Conservation (phyloP, 2,797 vertebrate species). For the Chromis chromis region DNA sequence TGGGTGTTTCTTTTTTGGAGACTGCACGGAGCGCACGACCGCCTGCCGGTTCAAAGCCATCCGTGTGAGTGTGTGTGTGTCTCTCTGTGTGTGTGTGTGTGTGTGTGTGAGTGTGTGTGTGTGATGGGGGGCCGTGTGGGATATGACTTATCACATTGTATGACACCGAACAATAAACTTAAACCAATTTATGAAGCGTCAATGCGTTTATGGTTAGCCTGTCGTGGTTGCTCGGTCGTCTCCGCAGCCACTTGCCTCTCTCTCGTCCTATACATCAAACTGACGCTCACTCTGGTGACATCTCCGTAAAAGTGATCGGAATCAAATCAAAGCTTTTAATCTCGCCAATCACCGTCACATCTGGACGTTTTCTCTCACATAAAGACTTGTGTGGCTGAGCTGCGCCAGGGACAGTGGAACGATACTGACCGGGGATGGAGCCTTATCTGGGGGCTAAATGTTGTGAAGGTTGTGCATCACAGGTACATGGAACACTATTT, state of each 20-base stretch:
- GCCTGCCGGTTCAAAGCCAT: conserved; percentile 22
- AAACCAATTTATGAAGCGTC: conserved; percentile 83
- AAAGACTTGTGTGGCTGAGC: conserved; percentile 71
- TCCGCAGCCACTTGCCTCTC: conserved; percentile 59
- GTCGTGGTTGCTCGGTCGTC: conserved; percentile 59
- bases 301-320: conserved; percentile 79
- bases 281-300: conserved; percentile 76
- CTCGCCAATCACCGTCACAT: conserved; percentile 80
- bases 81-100: conserved; percentile 13
- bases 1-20: conserved; percentile 17
- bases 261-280: conserved; percentile 72
- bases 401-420: not conserved
- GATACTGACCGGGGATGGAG: conserved; percentile 1
- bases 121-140: conserved; percentile 59
- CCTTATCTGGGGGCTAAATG: not conserved
- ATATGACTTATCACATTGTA: conserved; percentile 83
- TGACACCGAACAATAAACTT: conserved; percentile 83
- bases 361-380: conserved; percentile 67
- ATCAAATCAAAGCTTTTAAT: conserved; percentile 84
- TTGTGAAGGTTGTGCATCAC: not conserved
- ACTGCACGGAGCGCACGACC: conserved; percentile 15
- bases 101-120: conserved; percentile 16
- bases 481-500: not conserved
- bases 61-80: no score
- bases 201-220: conserved; percentile 81